Base-by-base conservation (phyloP, 2,113 vertebrate genomes). In the Odontophorus gujanensis region DNA sequence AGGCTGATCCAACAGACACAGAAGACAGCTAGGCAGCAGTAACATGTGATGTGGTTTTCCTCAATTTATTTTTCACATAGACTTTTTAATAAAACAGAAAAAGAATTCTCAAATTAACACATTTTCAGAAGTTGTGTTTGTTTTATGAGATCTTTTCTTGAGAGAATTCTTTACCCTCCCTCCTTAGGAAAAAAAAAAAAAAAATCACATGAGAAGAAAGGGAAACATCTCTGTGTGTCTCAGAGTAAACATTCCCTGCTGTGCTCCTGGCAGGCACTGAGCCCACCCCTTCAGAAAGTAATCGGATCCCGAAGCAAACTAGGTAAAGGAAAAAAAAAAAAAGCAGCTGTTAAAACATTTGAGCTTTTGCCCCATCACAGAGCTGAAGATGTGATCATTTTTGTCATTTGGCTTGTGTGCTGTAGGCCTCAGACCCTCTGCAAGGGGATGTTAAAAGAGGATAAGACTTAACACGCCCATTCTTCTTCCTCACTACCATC, bases 331-430 rank as follows among this genome's bases (percentile, higher is more conserved):
- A 94, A 93, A 97, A 94, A 96, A 92, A 97, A 96, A 98, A 96
- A 87, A 89, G 93, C 98, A 99, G 98, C 98, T 99, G 98, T 99
- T 98, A 98, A 99, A 98, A 99, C 97, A 98, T 97, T 98, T 95
- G 87, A 93, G 77, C 81, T 96, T 87, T 94, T 40, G 67, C 85
- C 76, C 71, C 81, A 80, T 25, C 58, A 10, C 67, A 58, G 71
- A 79, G 76, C 79, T 92, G 81, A 51, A 72, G 69, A 88, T 78
- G 24, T 42, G 89, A 91, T 83, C 58, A 55, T 93, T 92, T 86
- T 79, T 76, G 83, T 87, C 91, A 57, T 93, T 59, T 75, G 55
- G 69, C 53, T 87, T n/a, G 19, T 73, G 47, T 66, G 62, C 79
- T 93, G 68, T 48, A 89, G 90, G 91, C 11, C 42, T 81, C 20